Base-by-base conservation (phyloP, 2,888 invertebrate genomes). In the Hypomecis punctinalis region DNA sequence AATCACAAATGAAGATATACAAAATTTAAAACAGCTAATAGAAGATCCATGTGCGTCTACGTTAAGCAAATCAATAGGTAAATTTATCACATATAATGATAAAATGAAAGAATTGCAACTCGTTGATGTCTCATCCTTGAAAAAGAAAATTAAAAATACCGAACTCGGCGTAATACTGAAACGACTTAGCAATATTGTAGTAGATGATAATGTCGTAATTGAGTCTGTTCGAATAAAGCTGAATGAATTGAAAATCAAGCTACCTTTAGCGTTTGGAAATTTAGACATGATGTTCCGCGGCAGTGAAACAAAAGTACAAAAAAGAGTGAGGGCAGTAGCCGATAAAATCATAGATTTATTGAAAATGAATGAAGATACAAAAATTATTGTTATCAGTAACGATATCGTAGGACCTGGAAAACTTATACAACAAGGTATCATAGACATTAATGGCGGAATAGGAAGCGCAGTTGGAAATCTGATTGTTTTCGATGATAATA, bases 381-480 rank as follows among this genome's bases (percentile, higher is more conserved):
- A 65, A 47, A 60, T 68, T 47, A 72, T 81, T 36, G 68, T 72
- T 36, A 70, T 79, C 46, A 71, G 64, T 13, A 68, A 71, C 42
- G 55, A 72, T 40, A 71, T 75, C 39, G 70, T 81, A 13, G 76
- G 77, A 23, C 52, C 72, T 0, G 58, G 68, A 11, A 73, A 75
- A 72, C 54, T 66, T 61, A 55, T 80, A 43, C 67, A 76, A 49
- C 55, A 65, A 48, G 72, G 73, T n/a, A 75, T 78, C 37, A 46
- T 81, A 10, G 72, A 72, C 59, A 69, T 70, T 9, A 76, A 76
- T 52, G 74, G 75, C 43, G 77, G 79, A 5, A 76, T 82, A 6
- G 79, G 78, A 5, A 74, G 81, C n/a, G 73, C 79, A 13, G 74
- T 82, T 1, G 82, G 82, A 5, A 82, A 81, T 63, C 64, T 81